These are phyloP conservation scores for Limnodromus scolopaceus DNA, from an alignment of 2,797 vertebrate genomes.

Conservation along the genomic window DNA sequence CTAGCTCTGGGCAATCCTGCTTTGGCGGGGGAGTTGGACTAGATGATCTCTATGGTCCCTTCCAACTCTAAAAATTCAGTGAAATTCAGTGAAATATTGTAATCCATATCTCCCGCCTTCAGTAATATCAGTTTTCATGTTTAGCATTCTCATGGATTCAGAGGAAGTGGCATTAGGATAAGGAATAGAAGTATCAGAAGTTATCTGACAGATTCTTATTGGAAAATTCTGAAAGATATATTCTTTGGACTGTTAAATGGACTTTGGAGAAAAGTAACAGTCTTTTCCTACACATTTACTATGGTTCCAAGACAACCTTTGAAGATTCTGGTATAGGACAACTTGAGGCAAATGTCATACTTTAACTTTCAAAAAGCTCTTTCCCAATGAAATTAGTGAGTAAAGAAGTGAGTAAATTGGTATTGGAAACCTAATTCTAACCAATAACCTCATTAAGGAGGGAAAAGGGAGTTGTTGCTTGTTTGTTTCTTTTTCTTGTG, in stretches of 20 bases:
- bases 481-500: neutral
- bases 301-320: neutral
- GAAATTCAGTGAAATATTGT: too few relatives aligned
- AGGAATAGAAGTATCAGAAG: neutral
- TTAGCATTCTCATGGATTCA: neutral
- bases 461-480: neutral
- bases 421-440: neutral
- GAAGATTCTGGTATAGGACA: neutral
- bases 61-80: too few relatives aligned
- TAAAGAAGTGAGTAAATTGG: neutral
- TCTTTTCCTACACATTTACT: neutral
- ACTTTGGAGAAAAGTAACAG: neutral
- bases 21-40: too few relatives aligned
- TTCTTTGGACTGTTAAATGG: neutral
- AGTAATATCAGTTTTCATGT: neutral
- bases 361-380: neutral
- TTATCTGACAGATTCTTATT: neutral
- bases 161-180: neutral
- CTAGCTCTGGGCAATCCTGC: too few relatives aligned
- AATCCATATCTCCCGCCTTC: neutral
- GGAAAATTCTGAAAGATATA: neutral
- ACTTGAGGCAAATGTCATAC: neutral
- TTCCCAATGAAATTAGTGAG: neutral
- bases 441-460: neutral
- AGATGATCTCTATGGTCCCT: too few relatives aligned